phyloP scores from a whole-genome alignment of 2,797 vertebrate genomes.

The Rhyacichthys aspro region DNA sequence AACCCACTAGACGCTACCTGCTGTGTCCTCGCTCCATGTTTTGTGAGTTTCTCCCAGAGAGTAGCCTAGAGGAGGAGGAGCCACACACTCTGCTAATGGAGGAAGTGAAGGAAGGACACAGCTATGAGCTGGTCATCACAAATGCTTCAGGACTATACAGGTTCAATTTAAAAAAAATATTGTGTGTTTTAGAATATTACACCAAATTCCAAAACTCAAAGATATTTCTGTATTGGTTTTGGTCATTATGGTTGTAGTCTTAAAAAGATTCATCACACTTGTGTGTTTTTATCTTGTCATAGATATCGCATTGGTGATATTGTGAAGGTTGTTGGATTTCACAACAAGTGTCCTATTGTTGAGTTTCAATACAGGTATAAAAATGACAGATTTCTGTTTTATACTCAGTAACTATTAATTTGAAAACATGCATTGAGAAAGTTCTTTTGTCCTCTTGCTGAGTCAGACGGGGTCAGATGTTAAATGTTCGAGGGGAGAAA shows the following conservation, averaged over 20 bases:
- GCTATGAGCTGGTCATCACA: constrained; percentile 88
- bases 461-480: constrained; percentile 82
- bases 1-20: constrained; percentile 80
- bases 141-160: constrained; percentile 84
- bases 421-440: not conserved
- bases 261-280: not conserved
- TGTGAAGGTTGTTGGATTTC: constrained; percentile 83
- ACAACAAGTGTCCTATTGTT: constrained; percentile 88
- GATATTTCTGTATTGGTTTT: not conserved
- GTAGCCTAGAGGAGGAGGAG: constrained; percentile 68
- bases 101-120: constrained; percentile 82
- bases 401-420: not conserved
- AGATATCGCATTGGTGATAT: constrained; percentile 88
- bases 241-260: not conserved
- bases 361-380: constrained; percentile 86
- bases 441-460: not conserved
- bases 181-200: constrained; percentile 7
- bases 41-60: constrained; percentile 86
- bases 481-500: constrained; percentile 89
- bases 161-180: constrained; percentile 58
- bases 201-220: not conserved
- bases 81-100: constrained; percentile 80
- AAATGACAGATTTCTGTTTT: not conserved
- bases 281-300: constrained; percentile 19
- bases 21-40: constrained; percentile 88